Conservation (phyloP, 2,888 invertebrate genomes). For the Conops quadrifasciatus region DNA sequence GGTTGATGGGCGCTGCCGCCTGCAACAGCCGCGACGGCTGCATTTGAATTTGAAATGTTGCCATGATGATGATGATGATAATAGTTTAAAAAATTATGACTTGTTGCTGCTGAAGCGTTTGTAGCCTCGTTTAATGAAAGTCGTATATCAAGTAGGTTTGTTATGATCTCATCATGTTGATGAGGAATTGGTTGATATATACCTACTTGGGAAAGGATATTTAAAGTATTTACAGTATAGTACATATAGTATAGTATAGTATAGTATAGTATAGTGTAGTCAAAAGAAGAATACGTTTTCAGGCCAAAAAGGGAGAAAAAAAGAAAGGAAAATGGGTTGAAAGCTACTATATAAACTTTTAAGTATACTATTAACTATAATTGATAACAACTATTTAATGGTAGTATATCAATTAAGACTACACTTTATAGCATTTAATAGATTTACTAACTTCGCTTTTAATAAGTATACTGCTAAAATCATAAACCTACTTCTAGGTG, state of each 20-base stretch:
- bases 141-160: slow-evolving; percentile 63
- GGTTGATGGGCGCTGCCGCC: slow-evolving; percentile 31
- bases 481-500: too few relatives aligned
- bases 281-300: not conserved
- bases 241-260: too few relatives aligned
- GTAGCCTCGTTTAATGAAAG: slow-evolving; percentile 62
- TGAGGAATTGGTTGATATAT: slow-evolving; percentile 58
- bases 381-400: too few relatives aligned
- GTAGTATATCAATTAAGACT: too few relatives aligned
- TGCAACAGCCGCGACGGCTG: slow-evolving; percentile 45
- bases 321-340: not conserved
- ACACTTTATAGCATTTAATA: too few relatives aligned
- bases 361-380: too few relatives aligned
- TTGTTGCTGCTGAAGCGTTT: slow-evolving; percentile 44
- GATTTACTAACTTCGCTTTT: too few relatives aligned
- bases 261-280: too few relatives aligned
- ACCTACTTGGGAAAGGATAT: slow-evolving; percentile 48
- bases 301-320: not conserved
- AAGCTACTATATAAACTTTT: not conserved
- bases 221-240: too few relatives aligned
- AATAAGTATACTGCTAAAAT: too few relatives aligned
- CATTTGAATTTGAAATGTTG: slow-evolving; percentile 44
- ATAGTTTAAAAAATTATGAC: slow-evolving; percentile 52
- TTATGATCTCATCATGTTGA: slow-evolving; percentile 56
- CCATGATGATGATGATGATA: slow-evolving; percentile 44